phyloP scores from a whole-genome alignment of 2,888 invertebrate genomes.

The Nemotelus nigrinus region DNA sequence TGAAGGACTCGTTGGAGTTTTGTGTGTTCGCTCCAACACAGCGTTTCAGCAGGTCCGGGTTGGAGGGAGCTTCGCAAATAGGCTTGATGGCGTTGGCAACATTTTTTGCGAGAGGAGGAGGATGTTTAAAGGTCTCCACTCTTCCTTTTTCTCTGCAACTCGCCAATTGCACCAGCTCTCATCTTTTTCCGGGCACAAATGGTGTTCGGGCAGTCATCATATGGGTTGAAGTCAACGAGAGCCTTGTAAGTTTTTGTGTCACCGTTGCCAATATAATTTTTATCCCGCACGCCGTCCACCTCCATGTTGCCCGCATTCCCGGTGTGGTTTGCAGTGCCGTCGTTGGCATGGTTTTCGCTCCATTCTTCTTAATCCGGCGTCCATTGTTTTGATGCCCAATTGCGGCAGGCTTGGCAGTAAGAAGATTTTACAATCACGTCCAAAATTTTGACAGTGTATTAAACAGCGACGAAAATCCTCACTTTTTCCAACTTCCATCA shows the following conservation, averaged over 20 bases:
- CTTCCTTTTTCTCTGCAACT: conserved; percentile 2
- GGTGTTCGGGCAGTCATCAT: conserved; percentile 2
- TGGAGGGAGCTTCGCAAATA: conserved; percentile 16
- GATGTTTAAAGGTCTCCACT: conserved; percentile 4
- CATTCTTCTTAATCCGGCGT: conserved; percentile 16
- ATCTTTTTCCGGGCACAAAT: background rate
- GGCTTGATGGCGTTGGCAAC: conserved; percentile 6
- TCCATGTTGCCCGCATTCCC: conserved; percentile 22
- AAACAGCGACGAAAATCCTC: conserved; percentile 27
- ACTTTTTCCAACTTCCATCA: conserved; percentile 7
- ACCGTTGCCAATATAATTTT: background rate
- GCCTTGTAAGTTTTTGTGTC: conserved; percentile 19
- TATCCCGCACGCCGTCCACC: conserved; percentile 19
- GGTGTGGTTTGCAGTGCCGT: background rate
- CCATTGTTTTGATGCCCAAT: conserved; percentile 19
- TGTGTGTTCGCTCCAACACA: background rate
- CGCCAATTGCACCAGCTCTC: background rate
- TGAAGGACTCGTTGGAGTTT: conserved; percentile 12
- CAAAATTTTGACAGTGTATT: background rate
- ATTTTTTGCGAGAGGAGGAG: conserved; percentile 11
- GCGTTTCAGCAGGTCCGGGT: conserved; percentile 5
- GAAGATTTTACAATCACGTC: conserved; percentile 9
- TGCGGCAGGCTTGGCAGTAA: conserved; percentile 8
- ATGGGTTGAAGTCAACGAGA: conserved; percentile 2
- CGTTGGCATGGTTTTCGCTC: background rate